A percentile compares a stretch with the other conserved stretches of the same genome.
Evolutionary conservation across 2,113 vertebrate genomes (phyloP).

Genomic region (Coptodon bakossiorum): DNA sequence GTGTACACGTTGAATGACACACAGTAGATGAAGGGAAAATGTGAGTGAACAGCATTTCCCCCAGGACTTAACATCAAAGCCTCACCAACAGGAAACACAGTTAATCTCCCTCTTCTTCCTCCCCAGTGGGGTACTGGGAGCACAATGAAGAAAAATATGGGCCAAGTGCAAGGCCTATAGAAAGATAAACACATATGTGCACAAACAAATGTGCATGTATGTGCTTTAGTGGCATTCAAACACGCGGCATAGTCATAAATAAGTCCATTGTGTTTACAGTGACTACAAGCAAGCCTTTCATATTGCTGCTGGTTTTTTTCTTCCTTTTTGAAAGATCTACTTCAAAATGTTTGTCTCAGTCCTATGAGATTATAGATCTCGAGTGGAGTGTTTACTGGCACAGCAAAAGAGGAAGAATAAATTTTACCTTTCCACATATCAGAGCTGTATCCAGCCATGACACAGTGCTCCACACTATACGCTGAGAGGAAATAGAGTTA

Average conservation of each 20-base stretch:
- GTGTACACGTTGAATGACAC: slow-evolving; percentile 50
- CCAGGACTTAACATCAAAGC: slow-evolving; percentile 68
- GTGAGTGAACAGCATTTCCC: slow-evolving; percentile 53
- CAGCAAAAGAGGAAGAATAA: background rate
- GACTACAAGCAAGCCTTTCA: background rate
- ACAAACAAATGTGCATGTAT: slow-evolving; percentile 26
- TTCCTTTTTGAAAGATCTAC: background rate
- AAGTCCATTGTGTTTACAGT: background rate
- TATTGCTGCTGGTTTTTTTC: background rate
- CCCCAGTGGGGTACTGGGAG: slow-evolving; percentile 38
- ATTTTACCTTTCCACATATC: slow-evolving; percentile 29
- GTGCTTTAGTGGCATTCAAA: background rate
- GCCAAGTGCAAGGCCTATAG: slow-evolving; percentile 28
- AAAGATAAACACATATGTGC: slow-evolving; percentile 35
- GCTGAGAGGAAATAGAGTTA: slow-evolving; percentile 16
- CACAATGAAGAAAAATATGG: slow-evolving; percentile 51
- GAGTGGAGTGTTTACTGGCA: slow-evolving; percentile 26
- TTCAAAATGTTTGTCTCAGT: background rate
- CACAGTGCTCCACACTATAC: slow-evolving; percentile 4
- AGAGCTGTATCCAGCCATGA: slow-evolving; percentile 22
- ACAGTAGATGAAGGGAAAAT: slow-evolving; percentile 50
- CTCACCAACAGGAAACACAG: slow-evolving; percentile 60
- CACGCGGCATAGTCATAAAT: background rate
- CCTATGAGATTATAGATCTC: slow-evolving; percentile 1
- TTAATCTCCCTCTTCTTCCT: slow-evolving; percentile 62